Conservation (phyloP, 2,113 vertebrate genomes). For the Antechinus flavipes region DNA sequence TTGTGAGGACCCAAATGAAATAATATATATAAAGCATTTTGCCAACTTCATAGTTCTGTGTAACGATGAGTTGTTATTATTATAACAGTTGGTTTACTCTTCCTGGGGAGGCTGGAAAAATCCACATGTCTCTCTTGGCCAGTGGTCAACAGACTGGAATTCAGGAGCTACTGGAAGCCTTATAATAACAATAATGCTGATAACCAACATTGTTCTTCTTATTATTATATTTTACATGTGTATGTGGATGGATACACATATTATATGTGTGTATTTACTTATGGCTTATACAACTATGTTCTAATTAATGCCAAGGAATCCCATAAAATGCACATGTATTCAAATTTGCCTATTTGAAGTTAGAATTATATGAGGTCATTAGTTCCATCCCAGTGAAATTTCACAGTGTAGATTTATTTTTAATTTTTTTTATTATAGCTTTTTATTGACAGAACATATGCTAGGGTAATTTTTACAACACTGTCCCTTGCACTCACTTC, state of each 20-base stretch:
- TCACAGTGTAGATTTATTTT: too few relatives aligned
- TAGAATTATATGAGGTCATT: not conserved
- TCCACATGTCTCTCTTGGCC: not conserved
- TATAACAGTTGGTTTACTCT: not conserved
- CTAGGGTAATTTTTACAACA: too few relatives aligned
- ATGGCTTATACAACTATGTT: not conserved
- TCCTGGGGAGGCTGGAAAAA: not conserved
- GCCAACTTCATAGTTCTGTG: not conserved
- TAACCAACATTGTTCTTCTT: not conserved
- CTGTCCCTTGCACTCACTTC: too few relatives aligned
- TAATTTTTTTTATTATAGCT: too few relatives aligned
- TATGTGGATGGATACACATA: not conserved
- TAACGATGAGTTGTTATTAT: not conserved
- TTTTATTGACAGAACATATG: too few relatives aligned
- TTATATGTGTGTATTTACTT: not conserved
- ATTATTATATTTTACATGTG: not conserved
- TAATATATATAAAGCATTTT: not conserved
- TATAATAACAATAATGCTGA: not conserved
- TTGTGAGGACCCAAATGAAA: not conserved
- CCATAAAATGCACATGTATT: not conserved
- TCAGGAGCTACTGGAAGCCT: not conserved
- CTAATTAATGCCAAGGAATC: not conserved
- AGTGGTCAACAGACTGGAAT: not conserved
- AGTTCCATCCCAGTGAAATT: not conserved
- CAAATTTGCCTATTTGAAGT: not conserved